Evolutionary conservation across 2,113 vertebrate genomes (phyloP).

Genomic region (Brachyhypopomus occidentalis): DNA sequence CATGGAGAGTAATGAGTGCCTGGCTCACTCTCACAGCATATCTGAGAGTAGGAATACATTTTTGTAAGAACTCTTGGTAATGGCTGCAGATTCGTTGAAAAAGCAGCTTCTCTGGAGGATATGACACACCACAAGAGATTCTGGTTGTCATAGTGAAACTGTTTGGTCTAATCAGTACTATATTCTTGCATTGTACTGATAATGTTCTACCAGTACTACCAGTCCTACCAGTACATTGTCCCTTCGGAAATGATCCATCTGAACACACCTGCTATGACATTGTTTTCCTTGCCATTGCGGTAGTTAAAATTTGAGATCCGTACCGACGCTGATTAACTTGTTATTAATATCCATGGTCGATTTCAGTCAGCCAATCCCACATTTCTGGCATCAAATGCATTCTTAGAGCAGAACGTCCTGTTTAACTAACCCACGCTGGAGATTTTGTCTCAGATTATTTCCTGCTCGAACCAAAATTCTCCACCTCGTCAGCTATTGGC

Average conservation of each 20-base stretch:
- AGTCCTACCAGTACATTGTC: no score
- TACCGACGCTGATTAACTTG: not conserved
- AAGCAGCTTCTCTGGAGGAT: not conserved
- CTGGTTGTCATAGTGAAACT: no score
- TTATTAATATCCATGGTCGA: not conserved
- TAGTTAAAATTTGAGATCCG: not conserved
- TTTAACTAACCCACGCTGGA: not conserved
- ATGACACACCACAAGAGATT: not conserved
- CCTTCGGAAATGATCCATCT: no score
- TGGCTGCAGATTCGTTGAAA: not conserved
- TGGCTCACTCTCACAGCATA: not conserved
- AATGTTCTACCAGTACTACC: no score
- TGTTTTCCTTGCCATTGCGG: not conserved
- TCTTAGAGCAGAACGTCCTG: conserved; percentile 9
- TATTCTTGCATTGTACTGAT: no score
- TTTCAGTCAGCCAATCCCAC: not conserved
- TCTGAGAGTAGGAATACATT: not conserved
- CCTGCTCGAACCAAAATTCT: not conserved
- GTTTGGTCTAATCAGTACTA: no score
- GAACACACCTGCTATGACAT: not conserved
- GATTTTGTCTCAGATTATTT: not conserved
- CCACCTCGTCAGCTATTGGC: not conserved
- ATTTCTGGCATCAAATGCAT: not conserved
- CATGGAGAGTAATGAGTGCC: not conserved
- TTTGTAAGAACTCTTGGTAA: not conserved